phyloP scores from a whole-genome alignment of 1,140 invertebrate species.

The Drosophila ercepeae region DNA sequence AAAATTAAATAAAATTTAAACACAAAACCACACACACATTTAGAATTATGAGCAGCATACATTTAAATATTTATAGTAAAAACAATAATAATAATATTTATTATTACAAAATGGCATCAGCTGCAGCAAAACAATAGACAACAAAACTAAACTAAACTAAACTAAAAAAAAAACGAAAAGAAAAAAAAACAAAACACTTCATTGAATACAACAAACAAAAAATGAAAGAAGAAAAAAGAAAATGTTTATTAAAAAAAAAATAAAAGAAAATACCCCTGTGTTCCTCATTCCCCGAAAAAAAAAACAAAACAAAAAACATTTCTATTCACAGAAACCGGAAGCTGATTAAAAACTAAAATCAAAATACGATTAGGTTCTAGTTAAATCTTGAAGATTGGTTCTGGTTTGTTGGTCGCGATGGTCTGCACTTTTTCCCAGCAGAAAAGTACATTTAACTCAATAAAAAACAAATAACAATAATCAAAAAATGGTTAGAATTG shows the following conservation, averaged over 20 bases:
- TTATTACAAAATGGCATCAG: conserved; percentile 63
- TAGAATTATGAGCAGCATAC: conserved; percentile 50
- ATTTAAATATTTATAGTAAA: conserved; percentile 77
- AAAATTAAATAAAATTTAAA: not conserved
- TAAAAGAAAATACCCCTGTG: conserved; percentile 46
- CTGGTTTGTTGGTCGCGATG: not conserved
- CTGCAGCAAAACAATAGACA: conserved; percentile 42
- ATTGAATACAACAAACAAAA: conserved; percentile 61
- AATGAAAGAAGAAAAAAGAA: conserved; percentile 56
- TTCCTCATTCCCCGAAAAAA: conserved; percentile 45
- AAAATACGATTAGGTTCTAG: conserved; percentile 1
- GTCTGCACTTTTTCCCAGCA: not conserved
- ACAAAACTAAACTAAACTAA: conserved; percentile 44
- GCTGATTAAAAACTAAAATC: conserved; percentile 4
- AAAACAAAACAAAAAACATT: not conserved
- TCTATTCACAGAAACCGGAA: conserved; percentile 24
- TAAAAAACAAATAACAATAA: not conserved
- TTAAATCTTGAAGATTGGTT: not conserved
- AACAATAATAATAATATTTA: conserved; percentile 73
- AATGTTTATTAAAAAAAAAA: conserved; percentile 71
- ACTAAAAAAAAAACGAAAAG: conserved; percentile 27
- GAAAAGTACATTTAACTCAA: not conserved
- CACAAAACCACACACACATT: conserved; percentile 35
- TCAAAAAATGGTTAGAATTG: not conserved
- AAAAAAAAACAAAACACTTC: conserved; percentile 44